Evolutionary conservation across 2,113 vertebrate genomes (phyloP), one percentile per base, ranked within the genome.

Genomic region (Dromas ardeola): DNA sequence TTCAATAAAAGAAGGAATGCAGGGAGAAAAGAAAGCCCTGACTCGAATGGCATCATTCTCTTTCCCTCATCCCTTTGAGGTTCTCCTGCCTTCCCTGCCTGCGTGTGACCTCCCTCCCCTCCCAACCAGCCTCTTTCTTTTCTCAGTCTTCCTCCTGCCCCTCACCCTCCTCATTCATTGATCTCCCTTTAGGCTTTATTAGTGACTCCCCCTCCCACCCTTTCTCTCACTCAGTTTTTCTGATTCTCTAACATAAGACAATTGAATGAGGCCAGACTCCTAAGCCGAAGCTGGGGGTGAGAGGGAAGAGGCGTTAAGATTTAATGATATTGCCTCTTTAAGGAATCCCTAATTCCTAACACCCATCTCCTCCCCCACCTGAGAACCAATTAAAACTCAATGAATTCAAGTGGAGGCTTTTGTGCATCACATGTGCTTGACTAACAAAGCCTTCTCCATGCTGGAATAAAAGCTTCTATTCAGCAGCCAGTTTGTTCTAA

Each of bases 331-430:
- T 97, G 97, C 96, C 97, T 97, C 98, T 98, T 98, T 98, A 98
- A 98, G 97, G 98, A 98, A 97, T 98, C 97, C 96, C 94, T 97
- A 98, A 98, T 98, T 98, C 97, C 92, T 72, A 96, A 97, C 97
- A 98, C 95, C 98, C 98, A 81, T 98, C 98, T 98, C 98, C 98
- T 98, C 98, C 98, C 98, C 98, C 97, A 98, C 98, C 98, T 98
- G 98, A 98, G 98, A 98, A 98, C 98, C 98, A 98, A 98, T 98
- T 98, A 98, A 98, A 98, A 98, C 97, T 98, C 98, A 98, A 97
- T 96, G 98, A 98, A 98, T 98, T 98, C 98, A 97, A 98, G 98
- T 97, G 96, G 98, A 98, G 98, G 98, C 98, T 98, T 98, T 98
- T 98, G 98, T 98, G 98, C 95, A 97, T 98, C 98, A 97, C 98